Percentiles rank a stretch among this genome's conserved stretches.
These are phyloP conservation scores for Halocynthia roretzi DNA, from an alignment of 23 tunicate genomes.

Conservation along the genomic window DNA sequence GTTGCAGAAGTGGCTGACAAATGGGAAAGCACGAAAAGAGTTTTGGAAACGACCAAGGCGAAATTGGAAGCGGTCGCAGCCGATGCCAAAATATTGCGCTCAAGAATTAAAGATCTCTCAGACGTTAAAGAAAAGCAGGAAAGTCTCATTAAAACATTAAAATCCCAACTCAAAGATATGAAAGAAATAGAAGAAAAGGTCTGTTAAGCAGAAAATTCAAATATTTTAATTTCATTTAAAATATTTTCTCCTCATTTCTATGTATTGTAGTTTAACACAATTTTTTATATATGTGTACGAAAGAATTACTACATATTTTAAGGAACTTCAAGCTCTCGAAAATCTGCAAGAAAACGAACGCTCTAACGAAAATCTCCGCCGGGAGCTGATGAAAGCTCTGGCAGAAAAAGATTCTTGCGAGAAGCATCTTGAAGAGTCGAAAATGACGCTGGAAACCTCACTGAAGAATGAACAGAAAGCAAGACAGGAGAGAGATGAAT, in stretches of 20 bases:
- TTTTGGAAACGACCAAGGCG: conserved; percentile 9
- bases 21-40: neutral
- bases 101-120: conserved; percentile 29
- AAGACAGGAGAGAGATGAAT: conserved; percentile 74
- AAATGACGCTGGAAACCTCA: conserved; percentile 24
- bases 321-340: no score
- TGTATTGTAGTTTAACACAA: neutral
- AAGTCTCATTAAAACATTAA: conserved; percentile 37
- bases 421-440: conserved; percentile 43
- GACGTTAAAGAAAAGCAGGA: conserved; percentile 35
- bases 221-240: no score
- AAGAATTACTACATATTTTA: neutral
- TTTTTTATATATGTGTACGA: neutral
- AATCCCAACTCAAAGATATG: conserved; percentile 43
- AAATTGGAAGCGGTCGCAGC: conserved; percentile 55
- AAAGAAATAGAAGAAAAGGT: conserved; percentile 7
- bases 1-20: no score
- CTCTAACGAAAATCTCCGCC: no score
- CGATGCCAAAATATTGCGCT: conserved; percentile 48
- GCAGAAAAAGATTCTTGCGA: conserved; percentile 32
- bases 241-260: no score
- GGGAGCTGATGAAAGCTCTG: neutral
- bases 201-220: neutral
- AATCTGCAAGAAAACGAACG: no score
- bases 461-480: conserved; percentile 54